Evolutionary conservation across 2,797 vertebrate species (phyloP).

Genomic region (Danio kyathit): DNA sequence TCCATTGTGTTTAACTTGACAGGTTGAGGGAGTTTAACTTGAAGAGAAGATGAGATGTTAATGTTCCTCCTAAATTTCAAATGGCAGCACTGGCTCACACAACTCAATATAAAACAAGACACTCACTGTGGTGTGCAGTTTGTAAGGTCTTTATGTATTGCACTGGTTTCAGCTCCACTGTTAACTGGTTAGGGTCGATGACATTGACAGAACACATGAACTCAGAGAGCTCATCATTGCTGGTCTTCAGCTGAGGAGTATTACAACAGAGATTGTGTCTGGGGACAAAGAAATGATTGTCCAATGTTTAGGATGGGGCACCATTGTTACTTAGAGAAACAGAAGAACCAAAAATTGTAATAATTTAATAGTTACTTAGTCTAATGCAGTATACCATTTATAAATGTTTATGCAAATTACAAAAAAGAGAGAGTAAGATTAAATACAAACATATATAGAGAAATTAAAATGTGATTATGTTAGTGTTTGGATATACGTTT

Average conservation of each 20-base stretch:
- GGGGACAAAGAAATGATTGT: neutral
- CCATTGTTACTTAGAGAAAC: no score
- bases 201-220: conserved; percentile 39
- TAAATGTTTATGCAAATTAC: no score
- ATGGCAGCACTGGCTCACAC: conserved; percentile 27
- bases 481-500: no score
- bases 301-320: neutral
- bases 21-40: conserved; percentile 45
- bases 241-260: neutral
- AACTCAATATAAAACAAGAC: neutral
- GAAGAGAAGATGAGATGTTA: neutral
- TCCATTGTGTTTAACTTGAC: neutral
- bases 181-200: conserved; percentile 43
- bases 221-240: neutral
- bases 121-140: conserved; percentile 23
- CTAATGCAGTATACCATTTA: no score
- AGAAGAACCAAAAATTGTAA: no score
- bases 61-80: conserved; percentile 29
- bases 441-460: no score
- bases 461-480: no score
- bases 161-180: conserved; percentile 39
- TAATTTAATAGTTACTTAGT: no score
- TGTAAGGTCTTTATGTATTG: rapidly evolving
- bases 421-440: no score
- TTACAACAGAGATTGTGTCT: neutral